Conservation (phyloP, 2,888 invertebrate genomes). For the Tubiluchus corallicola region DNA sequence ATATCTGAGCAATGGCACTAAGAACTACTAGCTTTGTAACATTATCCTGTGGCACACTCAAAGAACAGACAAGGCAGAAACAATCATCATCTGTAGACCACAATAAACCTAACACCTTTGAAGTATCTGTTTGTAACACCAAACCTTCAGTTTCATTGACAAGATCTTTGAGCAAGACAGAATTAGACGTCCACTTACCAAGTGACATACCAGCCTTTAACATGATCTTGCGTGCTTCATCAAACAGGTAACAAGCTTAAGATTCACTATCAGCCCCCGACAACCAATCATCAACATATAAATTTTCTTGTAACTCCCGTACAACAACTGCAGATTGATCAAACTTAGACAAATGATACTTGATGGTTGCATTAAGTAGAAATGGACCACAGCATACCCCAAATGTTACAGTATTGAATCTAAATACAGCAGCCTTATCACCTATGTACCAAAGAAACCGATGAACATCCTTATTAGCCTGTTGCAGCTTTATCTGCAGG, state of each 20-base stretch:
- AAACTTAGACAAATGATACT: no score
- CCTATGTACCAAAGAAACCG: neutral
- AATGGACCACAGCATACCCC: neutral
- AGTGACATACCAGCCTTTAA: neutral
- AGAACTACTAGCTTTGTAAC: neutral
- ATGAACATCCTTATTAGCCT: neutral
- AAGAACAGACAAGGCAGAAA: neutral
- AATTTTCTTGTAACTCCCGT: neutral
- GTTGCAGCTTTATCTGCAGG: neutral
- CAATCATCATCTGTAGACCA: neutral
- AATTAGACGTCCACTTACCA: neutral
- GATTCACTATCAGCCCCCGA: neutral
- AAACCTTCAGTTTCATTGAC: no score
- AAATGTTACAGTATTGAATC: neutral
- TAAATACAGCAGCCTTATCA: neutral
- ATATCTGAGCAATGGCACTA: neutral
- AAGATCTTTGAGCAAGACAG: no score
- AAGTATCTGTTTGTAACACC: no score
- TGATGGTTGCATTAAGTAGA: neutral
- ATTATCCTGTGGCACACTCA: neutral
- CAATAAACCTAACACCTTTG: neutral
- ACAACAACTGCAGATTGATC: no score
- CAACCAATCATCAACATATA: constrained; percentile 1
- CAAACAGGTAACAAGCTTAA: neutral
- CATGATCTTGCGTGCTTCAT: neutral